These are phyloP conservation scores for Geodia barretti DNA, from an alignment of 37 sponge, comb jelly and placozoan species.

Conservation along the genomic window DNA sequence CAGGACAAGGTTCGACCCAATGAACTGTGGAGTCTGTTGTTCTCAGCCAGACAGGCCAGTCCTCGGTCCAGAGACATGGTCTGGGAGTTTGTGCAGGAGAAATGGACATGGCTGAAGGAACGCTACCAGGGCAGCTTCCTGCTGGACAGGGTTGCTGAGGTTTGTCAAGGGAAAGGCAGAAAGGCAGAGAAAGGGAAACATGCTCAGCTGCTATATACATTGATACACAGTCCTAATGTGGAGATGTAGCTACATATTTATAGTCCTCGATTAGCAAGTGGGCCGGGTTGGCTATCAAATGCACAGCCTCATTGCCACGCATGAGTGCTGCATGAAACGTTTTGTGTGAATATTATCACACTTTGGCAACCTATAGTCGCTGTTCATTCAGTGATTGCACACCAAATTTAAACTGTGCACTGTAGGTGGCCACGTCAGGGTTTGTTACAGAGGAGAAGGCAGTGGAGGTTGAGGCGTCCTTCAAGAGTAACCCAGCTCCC, in stretches of 20 bases:
- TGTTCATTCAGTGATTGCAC: too few relatives aligned
- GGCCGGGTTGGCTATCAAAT: too few relatives aligned
- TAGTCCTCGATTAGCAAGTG: too few relatives aligned
- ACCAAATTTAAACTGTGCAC: too few relatives aligned
- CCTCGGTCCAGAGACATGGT: conserved; percentile 64
- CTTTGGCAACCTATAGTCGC: too few relatives aligned
- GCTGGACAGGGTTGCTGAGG: conserved; percentile 68
- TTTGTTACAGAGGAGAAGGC: conserved; percentile 60
- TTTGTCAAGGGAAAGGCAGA: too few relatives aligned
- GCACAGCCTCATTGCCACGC: too few relatives aligned
- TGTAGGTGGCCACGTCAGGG: conserved; percentile 8
- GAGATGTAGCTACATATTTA: too few relatives aligned
- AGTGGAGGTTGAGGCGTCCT: conserved; percentile 76
- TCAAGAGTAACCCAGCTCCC: conserved; percentile 72
- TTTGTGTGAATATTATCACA: too few relatives aligned
- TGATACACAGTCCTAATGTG: neutral
- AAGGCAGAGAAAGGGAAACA: neutral
- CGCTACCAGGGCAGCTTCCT: conserved; percentile 76
- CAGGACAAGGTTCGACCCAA: conserved; percentile 70
- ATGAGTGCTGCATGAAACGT: too few relatives aligned
- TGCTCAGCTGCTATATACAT: neutral
- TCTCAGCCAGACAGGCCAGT: conserved; percentile 32
- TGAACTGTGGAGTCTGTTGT: conserved; percentile 39
- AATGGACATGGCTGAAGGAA: conserved; percentile 58
- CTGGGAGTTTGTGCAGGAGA: conserved; percentile 88